Conservation (phyloP, 2,113 vertebrate species). For the Macquaria australasica region DNA sequence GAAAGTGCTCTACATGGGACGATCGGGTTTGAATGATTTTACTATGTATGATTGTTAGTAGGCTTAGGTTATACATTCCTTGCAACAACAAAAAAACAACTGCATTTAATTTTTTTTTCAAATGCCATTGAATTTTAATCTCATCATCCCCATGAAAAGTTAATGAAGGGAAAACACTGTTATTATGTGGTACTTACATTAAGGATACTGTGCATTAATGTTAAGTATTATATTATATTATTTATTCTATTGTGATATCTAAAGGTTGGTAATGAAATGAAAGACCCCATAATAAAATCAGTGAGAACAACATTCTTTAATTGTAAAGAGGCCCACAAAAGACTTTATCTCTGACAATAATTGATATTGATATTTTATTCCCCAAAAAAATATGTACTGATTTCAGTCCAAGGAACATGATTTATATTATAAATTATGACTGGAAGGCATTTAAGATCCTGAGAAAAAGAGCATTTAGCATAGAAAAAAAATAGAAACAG, state of each 20-base stretch:
- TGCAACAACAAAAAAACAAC: neutral
- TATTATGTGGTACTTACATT: neutral
- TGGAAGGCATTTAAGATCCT: slow-evolving; percentile 50
- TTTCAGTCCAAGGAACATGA: slow-evolving; percentile 29
- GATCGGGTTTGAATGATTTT: neutral
- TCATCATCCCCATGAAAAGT: neutral
- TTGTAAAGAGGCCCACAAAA: neutral
- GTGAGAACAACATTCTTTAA: slow-evolving; percentile 12
- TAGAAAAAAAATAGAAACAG: neutral
- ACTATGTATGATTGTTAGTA: neutral
- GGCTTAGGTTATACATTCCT: neutral
- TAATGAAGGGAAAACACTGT: neutral
- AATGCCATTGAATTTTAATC: neutral
- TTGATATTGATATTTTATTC: neutral
- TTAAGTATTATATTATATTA: neutral
- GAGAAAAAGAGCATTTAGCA: slow-evolving; percentile 13
- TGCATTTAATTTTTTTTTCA: too few relatives aligned
- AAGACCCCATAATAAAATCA: neutral
- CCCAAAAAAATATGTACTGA: neutral
- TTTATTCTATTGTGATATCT: neutral
- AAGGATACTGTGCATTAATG: neutral
- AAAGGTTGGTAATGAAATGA: neutral
- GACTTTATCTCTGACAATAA: neutral
- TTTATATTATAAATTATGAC: slow-evolving; percentile 21
- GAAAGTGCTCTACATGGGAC: neutral